These are phyloP conservation scores for Athene cunicularia DNA, from an alignment of 2,113 vertebrate species.

Conservation along the genomic window DNA sequence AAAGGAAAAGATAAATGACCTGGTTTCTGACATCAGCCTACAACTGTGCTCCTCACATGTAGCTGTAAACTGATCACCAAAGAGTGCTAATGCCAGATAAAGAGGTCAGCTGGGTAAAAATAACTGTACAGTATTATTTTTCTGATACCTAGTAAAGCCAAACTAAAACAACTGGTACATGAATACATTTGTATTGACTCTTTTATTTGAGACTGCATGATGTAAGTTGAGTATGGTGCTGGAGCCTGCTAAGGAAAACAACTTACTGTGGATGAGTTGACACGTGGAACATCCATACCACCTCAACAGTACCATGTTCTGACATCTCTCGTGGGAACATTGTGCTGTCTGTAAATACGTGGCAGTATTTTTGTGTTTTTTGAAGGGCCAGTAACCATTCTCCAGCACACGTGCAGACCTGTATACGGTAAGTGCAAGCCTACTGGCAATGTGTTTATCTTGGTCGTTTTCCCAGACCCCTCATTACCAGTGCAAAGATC, in stretches of 20 bases:
- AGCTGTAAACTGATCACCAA: background rate
- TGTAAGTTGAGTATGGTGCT: background rate
- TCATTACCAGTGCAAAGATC: background rate
- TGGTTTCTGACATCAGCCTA: background rate
- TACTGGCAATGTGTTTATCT: background rate
- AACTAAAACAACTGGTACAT: background rate
- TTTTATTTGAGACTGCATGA: background rate
- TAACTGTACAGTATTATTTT: background rate
- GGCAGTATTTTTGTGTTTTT: background rate
- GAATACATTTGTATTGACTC: background rate
- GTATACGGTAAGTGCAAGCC: background rate
- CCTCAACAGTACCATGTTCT: rapidly evolving
- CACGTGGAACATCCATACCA: background rate
- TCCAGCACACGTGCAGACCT: background rate
- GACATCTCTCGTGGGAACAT: rapidly evolving
- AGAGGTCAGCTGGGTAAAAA: background rate
- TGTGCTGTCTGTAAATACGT: rapidly evolving
- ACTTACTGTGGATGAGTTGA: background rate
- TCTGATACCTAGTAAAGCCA: background rate
- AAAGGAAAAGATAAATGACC: background rate
- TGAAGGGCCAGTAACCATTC: background rate
- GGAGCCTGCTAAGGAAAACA: background rate
- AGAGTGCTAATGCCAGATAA: background rate
- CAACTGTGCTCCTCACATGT: background rate
- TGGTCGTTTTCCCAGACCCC: background rate